Conservation (phyloP, 2,888 invertebrate species). For the Aporophyla nigra region DNA sequence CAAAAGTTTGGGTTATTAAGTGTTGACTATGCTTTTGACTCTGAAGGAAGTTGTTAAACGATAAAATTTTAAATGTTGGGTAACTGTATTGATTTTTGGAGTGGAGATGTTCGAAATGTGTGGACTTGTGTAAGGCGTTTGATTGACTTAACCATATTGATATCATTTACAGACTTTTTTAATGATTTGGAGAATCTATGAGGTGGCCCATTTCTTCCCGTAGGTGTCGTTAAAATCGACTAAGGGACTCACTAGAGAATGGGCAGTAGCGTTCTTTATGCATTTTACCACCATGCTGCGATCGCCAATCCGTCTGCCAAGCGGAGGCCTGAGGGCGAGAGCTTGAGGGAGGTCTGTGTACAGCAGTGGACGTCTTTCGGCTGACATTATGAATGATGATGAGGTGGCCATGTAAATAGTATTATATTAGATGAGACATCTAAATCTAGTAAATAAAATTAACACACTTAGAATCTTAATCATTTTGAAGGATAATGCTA, state of each 20-base stretch:
- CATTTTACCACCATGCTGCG: too few relatives aligned
- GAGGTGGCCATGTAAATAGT: neutral
- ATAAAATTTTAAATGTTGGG: slow-evolving; percentile 42
- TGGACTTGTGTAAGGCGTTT: slow-evolving; percentile 24
- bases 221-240: too few relatives aligned
- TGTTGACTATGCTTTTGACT: slow-evolving; percentile 62
- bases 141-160: slow-evolving; percentile 13
- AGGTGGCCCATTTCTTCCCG: neutral
- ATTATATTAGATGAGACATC: neutral
- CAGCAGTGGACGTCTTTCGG: too few relatives aligned
- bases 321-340: too few relatives aligned
- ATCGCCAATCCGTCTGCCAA: too few relatives aligned
- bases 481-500: too few relatives aligned
- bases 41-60: slow-evolving; percentile 59
- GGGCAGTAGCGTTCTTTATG: too few relatives aligned
- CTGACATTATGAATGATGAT: too few relatives aligned
- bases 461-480: too few relatives aligned
- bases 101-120: neutral
- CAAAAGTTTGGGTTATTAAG: slow-evolving; percentile 56
- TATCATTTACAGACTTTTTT: neutral
- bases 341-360: too few relatives aligned
- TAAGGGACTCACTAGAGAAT: too few relatives aligned
- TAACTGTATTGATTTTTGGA: slow-evolving; percentile 24
- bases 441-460: neutral
- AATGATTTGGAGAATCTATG: neutral